Evolutionary conservation across 1,140 invertebrate species (phyloP), one percentile per base, ranked within the genome.

Genomic region (Trinorchestia longiramus): DNA sequence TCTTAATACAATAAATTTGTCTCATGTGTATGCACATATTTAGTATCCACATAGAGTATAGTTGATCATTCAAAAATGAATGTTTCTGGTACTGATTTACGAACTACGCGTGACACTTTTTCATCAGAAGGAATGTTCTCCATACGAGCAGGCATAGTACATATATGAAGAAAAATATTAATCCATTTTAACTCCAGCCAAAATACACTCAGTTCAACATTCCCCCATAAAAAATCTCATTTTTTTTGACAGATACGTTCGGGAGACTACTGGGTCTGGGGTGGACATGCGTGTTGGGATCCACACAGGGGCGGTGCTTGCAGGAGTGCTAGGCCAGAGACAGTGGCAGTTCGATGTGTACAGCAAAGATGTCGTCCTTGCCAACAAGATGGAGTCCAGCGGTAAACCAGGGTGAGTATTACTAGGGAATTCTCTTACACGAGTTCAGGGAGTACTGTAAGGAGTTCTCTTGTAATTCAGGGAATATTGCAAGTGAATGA

Each of bases 261-360:
- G 99, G 97, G 98, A 99, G 97, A 99, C 98, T 96, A 99, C 99
- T 0, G 99, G 99, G 97, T 99, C 99, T 62, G 98, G 98, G 17
- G 99, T 99, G 47, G 99, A 99, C 97, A 99, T 99, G 99, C 98
- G 99, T 96, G 99, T 99, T 44, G 99, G 99, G 8, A 99, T 99
- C 97, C 99, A 99, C 97, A 99, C 99, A 0, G 99, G 99, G 0
- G 99, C 99, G 4, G 99, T 99, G 42, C 97, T 99, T 44, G 99
- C 99, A 77, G 99, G 99, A 0, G 99, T 99, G 41, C 98, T 99
- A 77, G 99, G 99, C 0, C 99, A 99, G 97, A 97, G 99, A 44
- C 99, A 99, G 97, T 99, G 99, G 99, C 99, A 99, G 97, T 99
- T 99, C 97, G 99, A 99, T 97, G 99, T 99, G 77, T 99, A 99